Evolutionary conservation across 2,797 vertebrate genomes (phyloP), one percentile per base, ranked within the genome.

Genomic region (Chloroceryle amazona): DNA sequence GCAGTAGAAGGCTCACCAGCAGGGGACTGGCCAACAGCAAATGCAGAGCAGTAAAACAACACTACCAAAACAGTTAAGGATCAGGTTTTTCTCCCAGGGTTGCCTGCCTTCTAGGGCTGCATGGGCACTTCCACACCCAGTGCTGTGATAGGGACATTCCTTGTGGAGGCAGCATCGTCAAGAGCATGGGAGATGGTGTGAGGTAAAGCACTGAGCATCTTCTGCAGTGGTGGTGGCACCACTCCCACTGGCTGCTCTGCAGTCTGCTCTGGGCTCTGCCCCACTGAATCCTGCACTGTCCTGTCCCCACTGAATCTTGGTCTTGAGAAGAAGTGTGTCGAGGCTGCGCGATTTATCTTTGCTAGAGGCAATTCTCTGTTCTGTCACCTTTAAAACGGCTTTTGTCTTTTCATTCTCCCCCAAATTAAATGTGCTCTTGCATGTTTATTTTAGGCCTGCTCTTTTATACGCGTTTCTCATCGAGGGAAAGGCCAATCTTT

Each of bases 391-490:
- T 81, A 85, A 89, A 93, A 83, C 0, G 1, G 26, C 35, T 31
- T 47, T 61, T 57, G 76, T 95, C 15, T 68, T 93, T 84, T 62
- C 28, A 37, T 65, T 87, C 54, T 71, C n/a, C 31, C 17, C 21
- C 16, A 89, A 78, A 87, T 88, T 68, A 89, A 87, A 78, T 29
- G 31, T 14, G 37, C 10, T 72, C 4, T 80, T 74, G 37, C 0
- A 11, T 78, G 61, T 75, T 94, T 92, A 72, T 81, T 91, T 91
- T 83, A 71, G 68, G 49, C 29, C 22, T 4, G 9, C 39, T 91
- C 41, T 72, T 82, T 55, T 81, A 78, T 5, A 35, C 78, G n/a
- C 3, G 5, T 55, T 90, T 94, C 72, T 90, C 90, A 86, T 71
- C 13, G 7, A 37, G 4, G 29, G 46, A 62, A 83, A 86, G 66